Evolutionary conservation across 2,797 vertebrate species (phyloP).

Genomic region (Pseudopleuronectes americanus): DNA sequence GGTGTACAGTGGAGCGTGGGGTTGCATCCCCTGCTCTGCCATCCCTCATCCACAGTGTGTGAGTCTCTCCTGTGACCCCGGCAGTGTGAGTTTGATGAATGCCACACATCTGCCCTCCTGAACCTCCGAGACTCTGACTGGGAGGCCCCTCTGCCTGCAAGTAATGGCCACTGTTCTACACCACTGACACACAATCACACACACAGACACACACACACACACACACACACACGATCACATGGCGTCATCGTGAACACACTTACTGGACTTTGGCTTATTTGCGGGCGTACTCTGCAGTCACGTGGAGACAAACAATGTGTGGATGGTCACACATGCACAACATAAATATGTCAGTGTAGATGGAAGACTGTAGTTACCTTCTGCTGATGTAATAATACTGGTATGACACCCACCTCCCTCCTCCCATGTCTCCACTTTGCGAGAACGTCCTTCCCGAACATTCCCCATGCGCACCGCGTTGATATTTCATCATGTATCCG

Average conservation of each 20-base stretch:
- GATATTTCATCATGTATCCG: constrained; percentile 66
- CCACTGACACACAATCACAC: constrained; percentile 78
- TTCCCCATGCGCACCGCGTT: constrained; percentile 32
- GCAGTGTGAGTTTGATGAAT: constrained; percentile 91
- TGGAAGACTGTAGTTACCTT: constrained; percentile 57
- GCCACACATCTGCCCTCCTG: constrained; percentile 92
- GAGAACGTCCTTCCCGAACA: constrained; percentile 59
- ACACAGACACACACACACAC: constrained; percentile 64
- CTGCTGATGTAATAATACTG: constrained; percentile 45
- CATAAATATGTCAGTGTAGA: constrained; percentile 56
- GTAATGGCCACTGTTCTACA: constrained; percentile 90
- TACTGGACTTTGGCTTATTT: constrained; percentile 30
- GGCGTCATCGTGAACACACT: neutral
- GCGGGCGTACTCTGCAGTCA: constrained; percentile 20
- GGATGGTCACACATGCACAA: constrained; percentile 25
- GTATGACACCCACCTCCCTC: constrained; percentile 16
- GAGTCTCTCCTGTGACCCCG: constrained; percentile 87
- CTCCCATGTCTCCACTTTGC: constrained; percentile 24
- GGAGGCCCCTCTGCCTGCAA: constrained; percentile 83
- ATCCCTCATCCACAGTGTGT: constrained; percentile 89
- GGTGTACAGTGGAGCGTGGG: constrained; percentile 78
- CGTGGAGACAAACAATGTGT: constrained; percentile 23
- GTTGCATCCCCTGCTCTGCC: constrained; percentile 82
- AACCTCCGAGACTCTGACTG: constrained; percentile 85
- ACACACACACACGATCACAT: constrained; percentile 31